Percentiles rank a stretch among this genome's conserved stretches.
Evolutionary conservation across 2,797 vertebrate species (phyloP).

Genomic region (Sebastes iracundus): DNA sequence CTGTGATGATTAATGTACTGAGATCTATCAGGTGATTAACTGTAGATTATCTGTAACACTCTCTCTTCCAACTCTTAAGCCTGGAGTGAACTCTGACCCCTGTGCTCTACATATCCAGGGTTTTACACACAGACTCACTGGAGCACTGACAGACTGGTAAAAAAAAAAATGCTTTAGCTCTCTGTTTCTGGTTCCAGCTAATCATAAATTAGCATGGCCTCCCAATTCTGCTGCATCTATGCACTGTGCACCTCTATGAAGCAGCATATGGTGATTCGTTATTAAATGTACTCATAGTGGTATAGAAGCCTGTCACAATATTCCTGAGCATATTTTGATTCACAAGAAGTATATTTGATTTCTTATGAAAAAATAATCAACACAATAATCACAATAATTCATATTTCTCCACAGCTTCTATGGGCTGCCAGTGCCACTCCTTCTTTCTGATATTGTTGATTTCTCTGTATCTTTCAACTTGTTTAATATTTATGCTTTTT

Average conservation of each 20-base stretch:
- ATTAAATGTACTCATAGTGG: background rate
- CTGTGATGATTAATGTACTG: constrained; percentile 12
- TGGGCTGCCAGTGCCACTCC: constrained; percentile 5
- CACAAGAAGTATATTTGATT: constrained; percentile 8
- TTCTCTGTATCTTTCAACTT: background rate
- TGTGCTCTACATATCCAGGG: constrained; percentile 45
- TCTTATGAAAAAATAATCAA: constrained; percentile 6
- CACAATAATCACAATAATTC: background rate
- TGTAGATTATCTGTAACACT: background rate
- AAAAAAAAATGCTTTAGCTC: constrained; percentile 12
- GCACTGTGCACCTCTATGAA: constrained; percentile 7
- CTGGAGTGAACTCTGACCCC: constrained; percentile 35
- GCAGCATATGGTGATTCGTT: constrained; percentile 1
- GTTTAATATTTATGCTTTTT: constrained; percentile 46
- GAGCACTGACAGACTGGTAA: constrained; percentile 52
- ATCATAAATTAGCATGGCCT: constrained; percentile 33
- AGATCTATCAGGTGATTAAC: constrained; percentile 21
- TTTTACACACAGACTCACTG: constrained; percentile 43
- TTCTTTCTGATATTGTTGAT: background rate
- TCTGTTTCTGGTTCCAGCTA: constrained; percentile 34
- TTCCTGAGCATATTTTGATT: constrained; percentile 14
- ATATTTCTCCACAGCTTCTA: constrained; percentile 52
- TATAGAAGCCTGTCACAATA: background rate
- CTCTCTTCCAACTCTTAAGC: constrained; percentile 27
- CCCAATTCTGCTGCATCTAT: background rate